A percentile compares a stretch with the other conserved stretches of the same genome.
Conservation (phyloP, 2,113 vertebrate genomes). For the Passer montanus region DNA sequence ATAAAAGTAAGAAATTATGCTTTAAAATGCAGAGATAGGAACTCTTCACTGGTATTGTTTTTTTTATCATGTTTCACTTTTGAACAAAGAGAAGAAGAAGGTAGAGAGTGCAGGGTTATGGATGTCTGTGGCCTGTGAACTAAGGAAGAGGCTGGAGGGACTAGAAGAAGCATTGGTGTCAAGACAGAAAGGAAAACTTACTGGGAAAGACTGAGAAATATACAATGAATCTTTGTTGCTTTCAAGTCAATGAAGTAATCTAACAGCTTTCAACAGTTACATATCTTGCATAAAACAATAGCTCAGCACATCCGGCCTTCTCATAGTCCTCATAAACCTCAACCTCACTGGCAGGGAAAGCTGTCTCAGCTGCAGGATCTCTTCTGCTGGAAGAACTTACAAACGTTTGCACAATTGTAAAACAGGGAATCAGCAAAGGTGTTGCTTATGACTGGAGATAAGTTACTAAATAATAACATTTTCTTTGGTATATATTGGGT, state of each 20-base stretch:
- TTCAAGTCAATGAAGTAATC: not conserved
- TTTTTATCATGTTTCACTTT: constrained; percentile 11
- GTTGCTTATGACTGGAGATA: not conserved
- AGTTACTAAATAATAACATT: not conserved
- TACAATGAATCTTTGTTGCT: not conserved
- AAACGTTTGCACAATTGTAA: not conserved
- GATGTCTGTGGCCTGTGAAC: not conserved
- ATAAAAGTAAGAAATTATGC: not conserved
- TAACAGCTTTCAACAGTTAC: constrained; percentile 2
- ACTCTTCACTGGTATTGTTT: not conserved
- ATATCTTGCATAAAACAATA: not conserved
- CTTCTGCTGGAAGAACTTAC: not conserved
- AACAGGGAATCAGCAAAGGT: not conserved
- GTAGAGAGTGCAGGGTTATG: not conserved
- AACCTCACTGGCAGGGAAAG: not conserved
- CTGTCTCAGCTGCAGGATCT: not conserved
- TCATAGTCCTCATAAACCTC: not conserved
- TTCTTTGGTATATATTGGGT: not conserved
- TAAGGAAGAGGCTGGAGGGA: not conserved
- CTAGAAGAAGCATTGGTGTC: not conserved
- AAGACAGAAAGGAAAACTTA: not conserved
- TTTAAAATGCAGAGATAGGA: not conserved
- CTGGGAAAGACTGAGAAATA: not conserved
- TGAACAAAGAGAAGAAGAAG: not conserved
- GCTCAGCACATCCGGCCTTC: not conserved